Evolutionary conservation across 2,888 invertebrate species (phyloP), one percentile per base, ranked within the genome.

Genomic region (Morinoia aosen): DNA sequence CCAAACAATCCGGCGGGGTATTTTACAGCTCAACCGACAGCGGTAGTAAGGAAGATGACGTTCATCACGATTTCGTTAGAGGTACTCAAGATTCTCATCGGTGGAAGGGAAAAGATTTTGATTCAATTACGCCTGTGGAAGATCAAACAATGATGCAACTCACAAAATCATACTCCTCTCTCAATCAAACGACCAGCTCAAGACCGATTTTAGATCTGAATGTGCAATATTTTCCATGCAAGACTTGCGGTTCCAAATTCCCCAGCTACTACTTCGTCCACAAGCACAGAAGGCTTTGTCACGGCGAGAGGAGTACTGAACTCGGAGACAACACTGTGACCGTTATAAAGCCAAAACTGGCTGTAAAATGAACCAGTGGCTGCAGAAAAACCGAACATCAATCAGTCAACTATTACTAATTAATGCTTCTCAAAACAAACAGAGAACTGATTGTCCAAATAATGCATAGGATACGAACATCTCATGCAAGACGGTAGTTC

Each of bases 201-300:
- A 95, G 95, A 58, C 95, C 95, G 95, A 97, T 98, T 10, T 97
- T 98, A 95, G 98, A 98, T 97, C 98, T 98, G 97, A 98, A 99
- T 97, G 98, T 99, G 0, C 99, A 99, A 97, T 99, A 99, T 97
- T 99, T 99, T 97, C 99, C 99, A 0, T 99, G 99, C 97, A 99
- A 99, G 97, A 98, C 98, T 0, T 99, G 99, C 97, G 99, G 99
- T 48, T 98, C 98, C 97, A 99, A 99, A 97, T 99, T 99, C 97
- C 99, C 99, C 1, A 99, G 98, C 97, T 99, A 99, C 97, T 99
- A 99, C 97, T 99, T 99, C 97, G 99, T 99, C 57, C 99, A 99
- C 97, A 99, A 99, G 97, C 99, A 99, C 97, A 98, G 98, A 95
- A 99, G 99, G 97, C 97, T 98, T 97, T 99, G 99, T 97, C 99